Evolutionary conservation across 2,797 vertebrate species (phyloP), one percentile per base, ranked within the genome.

Genomic region (Dromococcyx pavoninus): DNA sequence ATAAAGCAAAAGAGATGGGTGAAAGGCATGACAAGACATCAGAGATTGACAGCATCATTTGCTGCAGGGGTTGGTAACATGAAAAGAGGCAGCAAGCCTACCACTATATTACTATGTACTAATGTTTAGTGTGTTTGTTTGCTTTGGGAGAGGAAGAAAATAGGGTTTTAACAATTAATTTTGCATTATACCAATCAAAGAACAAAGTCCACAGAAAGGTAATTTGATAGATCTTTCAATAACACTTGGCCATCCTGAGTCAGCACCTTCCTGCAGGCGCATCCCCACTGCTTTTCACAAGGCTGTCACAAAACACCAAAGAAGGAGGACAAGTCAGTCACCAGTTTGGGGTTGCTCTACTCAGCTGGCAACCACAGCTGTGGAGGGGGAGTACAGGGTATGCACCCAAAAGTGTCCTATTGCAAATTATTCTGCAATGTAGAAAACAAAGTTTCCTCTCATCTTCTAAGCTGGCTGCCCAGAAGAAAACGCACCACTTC

Each of bases 161-260:
- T 0, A 22, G 32, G 10, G 11, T 50, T 79, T 85, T 33, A 69
- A 51, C 57, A 48, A 83, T 39, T 48, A 43, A 67, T 51, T 74
- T 87, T 54, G 28, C 57, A 61, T 46, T 17, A 2, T 22, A 67
- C 27, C 57, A 39, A 2, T 32, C 51, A 58, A 64, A 14, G 0
- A 1, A 22, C 12, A 15, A 67, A 67, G 56, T 13, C 39, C 39
- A 9, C 0, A 7, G 56, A 79, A 77, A 33, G 5, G 32, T 11
- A 32, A 53, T 56, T 58, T 44, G 78, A 46, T 2, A n/a, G 60
- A 28, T 39, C 30, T 84, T 87, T 32, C 43, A 32, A 3, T 17
- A 35, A 14, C 27, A 14, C 23, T 56, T 0, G 0, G 35, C 35
- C 1, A 3, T 15, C 19, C 53, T 54, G 44, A 11, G 60, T 44